Evolutionary conservation across 2,113 vertebrate genomes (phyloP), one percentile per base, ranked within the genome.

Genomic region (Channa argus): DNA sequence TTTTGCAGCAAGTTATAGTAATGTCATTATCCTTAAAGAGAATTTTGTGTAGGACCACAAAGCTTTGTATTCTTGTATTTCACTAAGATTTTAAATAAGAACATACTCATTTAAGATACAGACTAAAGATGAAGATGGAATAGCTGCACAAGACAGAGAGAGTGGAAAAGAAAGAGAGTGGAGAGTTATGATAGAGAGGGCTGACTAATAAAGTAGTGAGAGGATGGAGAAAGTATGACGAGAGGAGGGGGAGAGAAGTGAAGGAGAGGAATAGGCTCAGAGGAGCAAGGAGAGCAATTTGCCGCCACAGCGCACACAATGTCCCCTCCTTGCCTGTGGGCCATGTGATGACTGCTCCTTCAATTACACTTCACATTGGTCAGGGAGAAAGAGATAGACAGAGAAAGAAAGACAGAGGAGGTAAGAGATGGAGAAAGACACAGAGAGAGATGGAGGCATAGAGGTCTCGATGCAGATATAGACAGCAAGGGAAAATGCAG

Each of bases 291-390:
- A 92, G 91, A 91, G 87, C 90, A 92, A 93, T 93, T 93, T 93
- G 85, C 89, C 89, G 88, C 90, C 92, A 92, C 91, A 91, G 89
- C 86, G 88, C 89, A 92, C 91, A 92, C 88, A 93, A 92, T 92
- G 89, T 93, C 90, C 90, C 88, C 89, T 93, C 85, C 81, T 90
- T 87, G 89, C 89, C 89, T 92, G 80, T 89, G 79, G 90, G 90
- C 90, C 88, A 88, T 86, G 90, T 92, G 91, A 92, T 89, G 82
- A 91, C 88, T 86, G 89, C 88, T 91, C 82, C 90, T 91, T 92
- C 90, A 93, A 92, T 93, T 92, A 92, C 90, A 93, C 88, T 90
- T 90, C 88, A 86, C 79, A 85, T 79, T 73, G 88, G 89, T 82
- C 88, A 91, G 79, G 78, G 80, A 83, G 82, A 80, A 73, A 83